Conservation (phyloP, 2,113 vertebrate species). For the Euleptes europaea region DNA sequence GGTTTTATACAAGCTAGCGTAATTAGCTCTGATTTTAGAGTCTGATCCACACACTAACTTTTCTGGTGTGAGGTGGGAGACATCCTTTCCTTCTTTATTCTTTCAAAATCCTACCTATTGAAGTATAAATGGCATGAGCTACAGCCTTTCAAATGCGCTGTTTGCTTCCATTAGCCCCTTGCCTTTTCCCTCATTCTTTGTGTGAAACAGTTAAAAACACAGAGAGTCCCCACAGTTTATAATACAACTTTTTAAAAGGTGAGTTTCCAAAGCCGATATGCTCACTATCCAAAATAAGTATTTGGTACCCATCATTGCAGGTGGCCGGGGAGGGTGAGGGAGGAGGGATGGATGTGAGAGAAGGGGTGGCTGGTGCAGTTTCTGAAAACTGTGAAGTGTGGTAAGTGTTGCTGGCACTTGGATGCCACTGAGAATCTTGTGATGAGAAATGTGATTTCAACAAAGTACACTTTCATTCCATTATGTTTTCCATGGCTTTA, state of each 20-base stretch:
- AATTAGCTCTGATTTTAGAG: conserved; percentile 60
- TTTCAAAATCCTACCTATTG: conserved; percentile 22
- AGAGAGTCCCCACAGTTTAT: background rate
- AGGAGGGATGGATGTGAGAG: background rate
- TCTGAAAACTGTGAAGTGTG: conserved; percentile 46
- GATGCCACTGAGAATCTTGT: conserved; percentile 28
- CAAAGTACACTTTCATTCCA: background rate
- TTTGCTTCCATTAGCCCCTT: background rate
- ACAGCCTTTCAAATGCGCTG: conserved; percentile 16
- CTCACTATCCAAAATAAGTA: conserved; percentile 3
- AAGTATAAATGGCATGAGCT: conserved; percentile 53
- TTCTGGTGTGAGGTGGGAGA: background rate
- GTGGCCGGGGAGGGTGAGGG: background rate
- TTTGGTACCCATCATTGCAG: conserved; percentile 9
- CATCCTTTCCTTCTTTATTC: background rate
- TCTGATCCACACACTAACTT: conserved; percentile 52
- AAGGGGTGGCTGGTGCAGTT: conserved; percentile 22
- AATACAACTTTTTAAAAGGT: conserved; percentile 31
- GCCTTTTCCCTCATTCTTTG: conserved; percentile 16
- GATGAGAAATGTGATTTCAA: background rate
- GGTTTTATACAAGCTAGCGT: conserved; percentile 44
- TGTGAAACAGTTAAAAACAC: conserved; percentile 9
- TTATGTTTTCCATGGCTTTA: background rate
- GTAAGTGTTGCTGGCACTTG: conserved; percentile 23
- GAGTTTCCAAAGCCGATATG: conserved; percentile 31